phyloP scores from a whole-genome alignment of 2,113 vertebrate genomes.

The Pituophis catenifer region DNA sequence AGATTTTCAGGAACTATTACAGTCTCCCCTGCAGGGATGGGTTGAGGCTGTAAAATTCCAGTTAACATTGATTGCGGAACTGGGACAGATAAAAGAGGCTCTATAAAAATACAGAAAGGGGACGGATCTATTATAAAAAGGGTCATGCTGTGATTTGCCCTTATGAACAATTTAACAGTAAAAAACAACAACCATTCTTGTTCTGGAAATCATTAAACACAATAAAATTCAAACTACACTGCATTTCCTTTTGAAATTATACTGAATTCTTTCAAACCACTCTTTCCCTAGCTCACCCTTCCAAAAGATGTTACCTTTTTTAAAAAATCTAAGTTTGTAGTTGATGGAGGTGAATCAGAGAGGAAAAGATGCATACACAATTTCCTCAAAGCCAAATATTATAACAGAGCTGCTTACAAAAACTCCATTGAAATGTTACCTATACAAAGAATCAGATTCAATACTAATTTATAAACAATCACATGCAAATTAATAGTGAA shows the following conservation, averaged over 20 bases:
- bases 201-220: conserved; percentile 49
- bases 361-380: conserved; percentile 51
- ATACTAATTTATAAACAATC: conserved; percentile 18
- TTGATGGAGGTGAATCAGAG: conserved; percentile 9
- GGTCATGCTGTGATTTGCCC: conserved; percentile 66
- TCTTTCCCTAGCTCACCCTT: conserved; percentile 22
- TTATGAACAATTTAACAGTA: conserved; percentile 51
- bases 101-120: conserved; percentile 70
- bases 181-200: conserved; percentile 12
- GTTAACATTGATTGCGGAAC: conserved; percentile 79
- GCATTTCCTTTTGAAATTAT: conserved; percentile 62
- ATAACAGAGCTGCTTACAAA: conserved; percentile 27
- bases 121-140: conserved; percentile 52
- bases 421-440: neutral
- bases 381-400: conserved; percentile 52
- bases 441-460: conserved; percentile 19
- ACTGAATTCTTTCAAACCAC: conserved; percentile 50
- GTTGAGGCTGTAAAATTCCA: conserved; percentile 91
- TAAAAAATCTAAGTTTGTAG: conserved; percentile 22
- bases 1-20: conserved; percentile 97
- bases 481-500: conserved; percentile 13
- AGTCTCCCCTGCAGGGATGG: conserved; percentile 89
- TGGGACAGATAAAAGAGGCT: conserved; percentile 78
- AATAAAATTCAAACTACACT: conserved; percentile 64
- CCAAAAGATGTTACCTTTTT: conserved; percentile 46